These are phyloP conservation scores for Sepioteuthis lessoniana DNA, from an alignment of 2,888 invertebrate species.

Conservation along the genomic window DNA sequence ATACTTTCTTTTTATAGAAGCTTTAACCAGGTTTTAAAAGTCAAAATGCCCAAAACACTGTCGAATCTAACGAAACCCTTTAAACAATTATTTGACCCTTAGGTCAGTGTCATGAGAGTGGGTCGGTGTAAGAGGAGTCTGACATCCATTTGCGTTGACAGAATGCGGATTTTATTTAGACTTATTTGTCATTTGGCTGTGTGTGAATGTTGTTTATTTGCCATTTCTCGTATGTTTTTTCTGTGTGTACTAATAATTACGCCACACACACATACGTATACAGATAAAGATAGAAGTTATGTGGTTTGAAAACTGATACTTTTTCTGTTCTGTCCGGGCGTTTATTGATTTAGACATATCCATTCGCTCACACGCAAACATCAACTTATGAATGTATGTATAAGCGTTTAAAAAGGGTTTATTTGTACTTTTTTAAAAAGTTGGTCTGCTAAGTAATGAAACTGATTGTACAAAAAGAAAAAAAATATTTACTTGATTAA, in stretches of 20 bases:
- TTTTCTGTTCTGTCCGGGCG: not conserved
- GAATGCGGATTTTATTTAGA: not conserved
- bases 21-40: not conserved
- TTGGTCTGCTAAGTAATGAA: too few relatives aligned
- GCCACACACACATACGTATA: not conserved
- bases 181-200: not conserved
- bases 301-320: not conserved
- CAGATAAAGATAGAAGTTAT: not conserved
- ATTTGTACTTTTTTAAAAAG: too few relatives aligned
- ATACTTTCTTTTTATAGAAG: too few relatives aligned
- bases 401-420: not conserved
- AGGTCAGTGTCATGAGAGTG: not conserved
- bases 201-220: not conserved
- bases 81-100: not conserved
- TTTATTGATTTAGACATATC: not conserved
- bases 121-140: not conserved
- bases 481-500: too few relatives aligned
- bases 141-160: conserved; percentile 33
- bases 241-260: not conserved
- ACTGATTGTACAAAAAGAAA: too few relatives aligned
- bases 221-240: not conserved
- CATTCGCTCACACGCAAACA: not conserved
- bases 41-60: not conserved
- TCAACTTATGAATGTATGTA: not conserved
- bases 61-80: not conserved